Percentiles rank a stretch among this genome's conserved stretches.
Evolutionary conservation across 2,888 invertebrate species (phyloP).

Genomic region (Drosophila imparisetae): DNA sequence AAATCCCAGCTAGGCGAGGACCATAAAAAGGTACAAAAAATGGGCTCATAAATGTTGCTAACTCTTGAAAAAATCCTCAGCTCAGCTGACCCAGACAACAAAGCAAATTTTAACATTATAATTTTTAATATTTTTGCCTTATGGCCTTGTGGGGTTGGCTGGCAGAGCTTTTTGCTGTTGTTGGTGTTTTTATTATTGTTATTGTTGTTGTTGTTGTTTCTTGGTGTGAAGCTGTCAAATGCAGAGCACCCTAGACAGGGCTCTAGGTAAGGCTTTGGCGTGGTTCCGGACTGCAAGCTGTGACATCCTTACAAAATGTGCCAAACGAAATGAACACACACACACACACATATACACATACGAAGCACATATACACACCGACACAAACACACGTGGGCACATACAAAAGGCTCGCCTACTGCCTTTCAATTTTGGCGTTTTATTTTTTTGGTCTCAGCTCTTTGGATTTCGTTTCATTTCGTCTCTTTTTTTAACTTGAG

Average conservation of each 20-base stretch:
- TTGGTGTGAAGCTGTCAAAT: constrained; percentile 77
- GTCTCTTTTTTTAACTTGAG: constrained; percentile 60
- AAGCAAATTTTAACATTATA: constrained; percentile 77
- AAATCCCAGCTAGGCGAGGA: constrained; percentile 58
- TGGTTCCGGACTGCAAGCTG: constrained; percentile 72
- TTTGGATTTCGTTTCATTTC: constrained; percentile 67
- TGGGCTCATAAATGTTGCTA: constrained; percentile 37
- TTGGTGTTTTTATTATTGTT: constrained; percentile 28
- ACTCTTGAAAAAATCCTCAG: constrained; percentile 56
- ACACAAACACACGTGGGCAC: constrained; percentile 19
- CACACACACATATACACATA: constrained; percentile 4
- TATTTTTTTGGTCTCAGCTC: constrained; percentile 73
- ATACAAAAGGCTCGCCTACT: constrained; percentile 38
- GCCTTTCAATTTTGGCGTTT: constrained; percentile 74
- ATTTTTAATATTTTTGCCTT: constrained; percentile 77
- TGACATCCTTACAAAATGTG: constrained; percentile 72
- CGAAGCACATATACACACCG: constrained; percentile 7
- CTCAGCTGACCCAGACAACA: constrained; percentile 58
- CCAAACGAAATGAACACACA: constrained; percentile 57
- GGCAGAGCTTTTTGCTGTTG: constrained; percentile 23
- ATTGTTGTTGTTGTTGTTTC: constrained; percentile 26
- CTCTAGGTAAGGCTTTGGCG: constrained; percentile 49
- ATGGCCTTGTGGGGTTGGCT: constrained; percentile 45
- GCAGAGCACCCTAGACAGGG: constrained; percentile 67
- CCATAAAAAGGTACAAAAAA: constrained; percentile 37